A percentile compares a stretch with the other conserved stretches of the same genome.
These are phyloP conservation scores for Heteromormyrus szaboi DNA, from an alignment of 2,797 vertebrate species.

Conservation along the genomic window DNA sequence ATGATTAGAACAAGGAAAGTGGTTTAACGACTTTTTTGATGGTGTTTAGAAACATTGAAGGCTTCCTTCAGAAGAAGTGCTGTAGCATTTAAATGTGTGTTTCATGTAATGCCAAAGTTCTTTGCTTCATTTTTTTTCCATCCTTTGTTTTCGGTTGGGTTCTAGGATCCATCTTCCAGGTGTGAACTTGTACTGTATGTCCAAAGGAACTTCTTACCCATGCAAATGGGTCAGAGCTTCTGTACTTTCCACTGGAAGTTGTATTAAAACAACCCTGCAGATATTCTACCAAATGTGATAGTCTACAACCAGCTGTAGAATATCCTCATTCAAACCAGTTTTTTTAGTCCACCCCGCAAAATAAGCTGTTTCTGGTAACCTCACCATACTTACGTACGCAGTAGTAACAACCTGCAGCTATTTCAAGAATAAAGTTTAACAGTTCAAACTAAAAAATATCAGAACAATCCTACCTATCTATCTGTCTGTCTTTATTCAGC, in stretches of 20 bases:
- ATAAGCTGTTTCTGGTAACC: neutral
- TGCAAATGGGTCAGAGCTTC: neutral
- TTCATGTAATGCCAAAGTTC: neutral
- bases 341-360: neutral
- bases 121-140: neutral
- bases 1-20: neutral
- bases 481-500: neutral
- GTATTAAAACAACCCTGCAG: neutral
- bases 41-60: neutral
- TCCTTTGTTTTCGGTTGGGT: neutral
- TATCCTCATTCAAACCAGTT: neutral
- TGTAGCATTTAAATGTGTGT: neutral
- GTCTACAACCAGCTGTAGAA: neutral
- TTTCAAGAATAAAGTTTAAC: neutral
- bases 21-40: neutral
- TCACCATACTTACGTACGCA: neutral
- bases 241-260: neutral
- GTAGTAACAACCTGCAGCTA: neutral
- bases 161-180: neutral
- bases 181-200: neutral
- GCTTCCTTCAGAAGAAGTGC: neutral
- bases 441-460: neutral
- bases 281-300: neutral
- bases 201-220: neutral
- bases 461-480: neutral